These are phyloP conservation scores for Halcyon smyrnensis DNA, from an alignment of 2,797 vertebrate species.

Conservation along the genomic window DNA sequence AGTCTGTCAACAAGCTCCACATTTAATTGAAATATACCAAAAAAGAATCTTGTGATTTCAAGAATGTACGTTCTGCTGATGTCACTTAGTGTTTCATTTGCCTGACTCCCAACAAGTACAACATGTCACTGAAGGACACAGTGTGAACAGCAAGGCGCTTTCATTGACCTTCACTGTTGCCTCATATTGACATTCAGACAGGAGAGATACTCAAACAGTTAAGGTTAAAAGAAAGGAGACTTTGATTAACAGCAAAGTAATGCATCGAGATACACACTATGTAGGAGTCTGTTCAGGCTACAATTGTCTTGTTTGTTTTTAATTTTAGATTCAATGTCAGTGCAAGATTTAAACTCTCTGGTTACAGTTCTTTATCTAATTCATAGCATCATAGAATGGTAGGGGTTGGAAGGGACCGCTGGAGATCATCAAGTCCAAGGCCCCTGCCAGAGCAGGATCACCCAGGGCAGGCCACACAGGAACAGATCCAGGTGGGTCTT, in stretches of 20 bases:
- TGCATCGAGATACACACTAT: conserved; percentile 63
- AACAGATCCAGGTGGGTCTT: too few relatives aligned
- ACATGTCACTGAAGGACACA: conserved; percentile 3
- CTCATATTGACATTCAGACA: conserved; percentile 56
- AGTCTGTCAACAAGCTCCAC: background rate
- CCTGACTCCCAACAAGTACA: background rate
- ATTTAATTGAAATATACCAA: background rate
- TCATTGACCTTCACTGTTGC: conserved; percentile 54
- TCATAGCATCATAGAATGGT: background rate
- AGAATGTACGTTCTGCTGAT: background rate
- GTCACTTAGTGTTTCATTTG: background rate
- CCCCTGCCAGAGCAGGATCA: too few relatives aligned
- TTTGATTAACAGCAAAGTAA: conserved; percentile 70
- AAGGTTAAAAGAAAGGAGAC: conserved; percentile 62
- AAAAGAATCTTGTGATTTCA: background rate
- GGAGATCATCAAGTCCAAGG: too few relatives aligned
- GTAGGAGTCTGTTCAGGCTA: background rate
- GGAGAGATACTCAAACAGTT: conserved; percentile 48
- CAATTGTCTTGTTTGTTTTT: conserved; percentile 58
- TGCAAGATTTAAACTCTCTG: conserved; percentile 46
- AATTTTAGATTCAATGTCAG: conserved; percentile 55
- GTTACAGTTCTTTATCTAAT: conserved; percentile 25
- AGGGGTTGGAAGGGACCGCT: too few relatives aligned
- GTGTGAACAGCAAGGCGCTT: background rate
- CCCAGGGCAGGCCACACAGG: too few relatives aligned